Evolutionary conservation across 2,888 invertebrate genomes (phyloP).

Genomic region (Melinopterus prodromus): DNA sequence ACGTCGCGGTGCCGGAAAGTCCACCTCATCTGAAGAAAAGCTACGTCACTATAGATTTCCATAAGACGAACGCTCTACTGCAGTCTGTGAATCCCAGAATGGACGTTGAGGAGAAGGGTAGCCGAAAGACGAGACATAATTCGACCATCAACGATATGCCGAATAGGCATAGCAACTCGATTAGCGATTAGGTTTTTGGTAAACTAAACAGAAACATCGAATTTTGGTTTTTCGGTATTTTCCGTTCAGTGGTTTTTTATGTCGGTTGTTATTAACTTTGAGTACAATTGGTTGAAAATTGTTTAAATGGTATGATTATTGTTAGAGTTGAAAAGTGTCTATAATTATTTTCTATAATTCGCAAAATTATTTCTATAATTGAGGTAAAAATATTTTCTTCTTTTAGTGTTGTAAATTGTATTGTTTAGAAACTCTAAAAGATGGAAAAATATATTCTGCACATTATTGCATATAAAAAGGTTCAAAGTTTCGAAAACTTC

Average conservation of each 20-base stretch:
- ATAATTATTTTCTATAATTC: too few species aligned
- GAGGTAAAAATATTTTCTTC: too few species aligned
- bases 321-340: too few species aligned
- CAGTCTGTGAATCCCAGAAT: conserved; percentile 78
- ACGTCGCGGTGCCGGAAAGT: conserved; percentile 61
- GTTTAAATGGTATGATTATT: background rate
- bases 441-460: too few species aligned
- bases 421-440: too few species aligned
- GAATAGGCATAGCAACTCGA: conserved; percentile 67
- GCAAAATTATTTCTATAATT: too few species aligned
- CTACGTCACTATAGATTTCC: conserved; percentile 93
- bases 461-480: too few species aligned
- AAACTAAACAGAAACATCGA: too few species aligned
- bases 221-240: too few species aligned
- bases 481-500: too few species aligned
- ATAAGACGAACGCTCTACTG: conserved; percentile 89
- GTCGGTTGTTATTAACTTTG: background rate
- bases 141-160: conserved; percentile 72
- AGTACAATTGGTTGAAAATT: background rate
- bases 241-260: too few species aligned
- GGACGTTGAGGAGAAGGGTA: conserved; percentile 74
- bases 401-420: too few species aligned
- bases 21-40: conserved; percentile 67
- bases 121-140: conserved; percentile 83
- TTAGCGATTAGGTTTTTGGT: conserved; percentile 63